Percentiles rank a stretch among this genome's conserved stretches.
These are phyloP conservation scores for Coluber constrictor DNA, from an alignment of 2,797 vertebrate species.

Conservation along the genomic window DNA sequence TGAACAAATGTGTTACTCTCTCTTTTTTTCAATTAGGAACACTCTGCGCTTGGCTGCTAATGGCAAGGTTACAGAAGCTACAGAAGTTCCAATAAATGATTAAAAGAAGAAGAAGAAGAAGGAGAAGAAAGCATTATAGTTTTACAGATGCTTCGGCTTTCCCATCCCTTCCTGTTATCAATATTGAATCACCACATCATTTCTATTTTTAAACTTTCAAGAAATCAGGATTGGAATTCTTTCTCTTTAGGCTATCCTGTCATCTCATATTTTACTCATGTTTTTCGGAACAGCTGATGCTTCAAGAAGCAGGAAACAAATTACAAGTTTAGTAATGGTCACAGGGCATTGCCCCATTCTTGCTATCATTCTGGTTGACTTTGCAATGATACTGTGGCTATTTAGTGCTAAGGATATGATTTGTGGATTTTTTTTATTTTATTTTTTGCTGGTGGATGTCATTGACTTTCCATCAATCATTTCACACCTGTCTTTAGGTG, in stretches of 20 bases:
- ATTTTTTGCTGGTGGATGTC: background rate
- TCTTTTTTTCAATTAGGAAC: background rate
- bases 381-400: constrained; percentile 1
- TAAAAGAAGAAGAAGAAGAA: background rate
- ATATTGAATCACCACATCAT: constrained; percentile 1
- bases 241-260: constrained; percentile 40
- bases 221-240: constrained; percentile 29
- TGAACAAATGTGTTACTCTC: background rate
- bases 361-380: constrained; percentile 2
- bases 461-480: constrained; percentile 30
- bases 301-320: constrained; percentile 34
- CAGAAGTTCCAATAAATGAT: background rate
- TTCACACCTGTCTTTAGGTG: background rate
- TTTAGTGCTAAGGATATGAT: constrained; percentile 5
- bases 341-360: background rate
- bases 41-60: background rate
- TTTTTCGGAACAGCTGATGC: constrained; percentile 21
- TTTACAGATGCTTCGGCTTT: background rate
- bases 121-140: background rate
- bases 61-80: background rate
- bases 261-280: constrained; percentile 51
- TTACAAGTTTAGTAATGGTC: background rate
- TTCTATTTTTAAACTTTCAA: constrained; percentile 44
- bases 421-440: background rate
- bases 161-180: background rate